Evolutionary conservation across 1,140 invertebrate species (phyloP), one percentile per base, ranked within the genome.

Genomic region (Papilio helenus): DNA sequence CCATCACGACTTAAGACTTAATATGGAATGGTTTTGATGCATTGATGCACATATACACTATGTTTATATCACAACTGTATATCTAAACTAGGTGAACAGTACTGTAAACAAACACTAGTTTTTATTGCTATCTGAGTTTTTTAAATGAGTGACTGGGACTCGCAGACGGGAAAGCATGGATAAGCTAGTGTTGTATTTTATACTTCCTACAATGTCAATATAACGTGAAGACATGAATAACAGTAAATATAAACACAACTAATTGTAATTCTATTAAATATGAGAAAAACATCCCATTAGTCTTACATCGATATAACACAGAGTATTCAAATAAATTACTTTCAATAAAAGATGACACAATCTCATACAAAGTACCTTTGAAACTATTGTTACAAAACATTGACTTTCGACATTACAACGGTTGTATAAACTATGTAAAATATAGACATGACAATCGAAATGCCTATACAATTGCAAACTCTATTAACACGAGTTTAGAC

Each of bases 321-420:
- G 10, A 12, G 10, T 26, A 61, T 61, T 26, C 3, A 26, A 61
- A 61, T 61, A 61, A 61, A 61, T 61, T 61, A 14, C 23, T 26
- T 23, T 14, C 20, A 14, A 26, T 61, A 61, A 61, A 61, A 12
- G 58, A 20, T 26, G 20, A 26, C 58, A 61, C 58, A 61, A 61
- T 61, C 58, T 26, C 20, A 9, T 20, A 58, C 58, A 61, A 61
- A 23, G 58, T 26, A 61, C 34, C 5, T 61, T 61, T 12, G 58
- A 61, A n/a, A n/a, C n/a, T n/a, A n/a, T 61, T 61, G 58, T 61
- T 61, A 61, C 58, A 61, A 61, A 23, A 61, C 20, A 10, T 23
- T 23, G 9, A 10, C 58, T 61, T 61, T 61, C 58, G 58, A 61
- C 58, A 61, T 61, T 61, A 12, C 10, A 12, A 14, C 20, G 9